Percentiles rank a stretch among this genome's conserved stretches.
Evolutionary conservation across 2,113 vertebrate species (phyloP).

Genomic region (Cyphomyrus plagiostoma): DNA sequence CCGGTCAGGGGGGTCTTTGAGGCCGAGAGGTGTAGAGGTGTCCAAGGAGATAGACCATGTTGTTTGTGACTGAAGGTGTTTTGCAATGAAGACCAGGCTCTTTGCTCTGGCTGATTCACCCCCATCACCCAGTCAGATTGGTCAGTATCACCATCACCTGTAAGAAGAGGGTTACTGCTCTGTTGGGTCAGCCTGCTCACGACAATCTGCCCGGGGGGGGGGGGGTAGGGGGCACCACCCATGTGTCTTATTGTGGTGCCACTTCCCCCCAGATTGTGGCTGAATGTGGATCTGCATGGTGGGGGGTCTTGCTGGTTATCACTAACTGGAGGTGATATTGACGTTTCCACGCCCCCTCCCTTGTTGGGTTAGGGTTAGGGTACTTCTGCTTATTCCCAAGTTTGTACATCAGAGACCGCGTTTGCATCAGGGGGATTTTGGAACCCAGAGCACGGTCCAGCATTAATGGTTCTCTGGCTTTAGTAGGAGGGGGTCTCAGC

Average conservation of each 20-base stretch:
- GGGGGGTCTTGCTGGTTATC: background rate
- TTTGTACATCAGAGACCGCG: background rate
- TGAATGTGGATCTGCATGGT: background rate
- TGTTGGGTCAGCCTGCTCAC: background rate
- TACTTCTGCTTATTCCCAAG: background rate
- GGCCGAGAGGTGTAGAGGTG: background rate
- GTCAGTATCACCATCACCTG: background rate
- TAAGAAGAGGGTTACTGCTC: background rate
- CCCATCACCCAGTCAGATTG: background rate
- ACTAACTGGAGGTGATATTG: background rate
- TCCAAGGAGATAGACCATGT: background rate
- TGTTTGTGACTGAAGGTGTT: background rate
- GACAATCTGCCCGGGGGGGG: background rate
- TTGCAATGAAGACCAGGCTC: background rate
- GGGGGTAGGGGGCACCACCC: background rate
- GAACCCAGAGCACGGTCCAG: background rate
- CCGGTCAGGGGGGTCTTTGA: background rate
- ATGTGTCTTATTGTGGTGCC: background rate
- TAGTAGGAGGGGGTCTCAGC: background rate
- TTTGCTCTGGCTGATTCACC: background rate
- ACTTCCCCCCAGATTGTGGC: background rate
- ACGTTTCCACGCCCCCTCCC: background rate
- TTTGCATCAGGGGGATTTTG: no score
- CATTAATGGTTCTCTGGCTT: background rate
- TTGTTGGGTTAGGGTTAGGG: background rate